A percentile compares a stretch with the other conserved stretches of the same genome.
Conservation (phyloP, 2,797 vertebrate species). For the Tapera naevia region DNA sequence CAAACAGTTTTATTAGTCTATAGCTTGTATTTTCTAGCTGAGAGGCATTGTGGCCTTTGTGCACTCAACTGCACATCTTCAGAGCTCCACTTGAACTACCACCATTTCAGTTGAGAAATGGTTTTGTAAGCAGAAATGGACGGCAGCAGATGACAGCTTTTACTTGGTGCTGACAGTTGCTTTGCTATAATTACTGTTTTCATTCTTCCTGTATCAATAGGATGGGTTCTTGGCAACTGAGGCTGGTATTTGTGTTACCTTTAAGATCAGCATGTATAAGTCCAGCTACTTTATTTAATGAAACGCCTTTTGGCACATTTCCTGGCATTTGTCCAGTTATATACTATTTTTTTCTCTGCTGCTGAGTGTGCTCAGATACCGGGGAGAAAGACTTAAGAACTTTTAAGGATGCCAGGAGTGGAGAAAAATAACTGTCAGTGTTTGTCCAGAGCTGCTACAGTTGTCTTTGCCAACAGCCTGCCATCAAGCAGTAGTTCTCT, state of each 20-base stretch:
- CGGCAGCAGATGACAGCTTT: slow-evolving; percentile 36
- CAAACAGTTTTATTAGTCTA: too few species aligned
- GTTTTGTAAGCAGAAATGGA: slow-evolving; percentile 42
- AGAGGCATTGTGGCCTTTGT: not conserved
- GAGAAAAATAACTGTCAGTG: not conserved
- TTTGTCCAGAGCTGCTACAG: not conserved
- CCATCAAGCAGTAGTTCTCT: not conserved
- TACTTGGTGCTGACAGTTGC: slow-evolving; percentile 43
- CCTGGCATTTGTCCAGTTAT: slow-evolving; percentile 11
- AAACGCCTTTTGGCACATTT: not conserved
- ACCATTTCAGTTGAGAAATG: not conserved
- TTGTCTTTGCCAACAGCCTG: not conserved
- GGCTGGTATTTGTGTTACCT: slow-evolving; percentile 40
- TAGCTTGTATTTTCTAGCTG: not conserved
- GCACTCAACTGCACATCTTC: not conserved
- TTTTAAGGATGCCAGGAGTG: not conserved
- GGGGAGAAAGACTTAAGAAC: slow-evolving; percentile 25
- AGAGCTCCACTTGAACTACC: slow-evolving; percentile 10
- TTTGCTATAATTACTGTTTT: slow-evolving; percentile 79
- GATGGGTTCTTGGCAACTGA: slow-evolving; percentile 60
- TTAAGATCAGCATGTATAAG: not conserved
- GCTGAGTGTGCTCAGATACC: not conserved
- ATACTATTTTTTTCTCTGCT: slow-evolving; percentile 13
- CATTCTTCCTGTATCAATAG: slow-evolving; percentile 70
- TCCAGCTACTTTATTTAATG: slow-evolving; percentile 20